phyloP scores from a whole-genome alignment of 2,888 invertebrate species.

The Germaria angustata region DNA sequence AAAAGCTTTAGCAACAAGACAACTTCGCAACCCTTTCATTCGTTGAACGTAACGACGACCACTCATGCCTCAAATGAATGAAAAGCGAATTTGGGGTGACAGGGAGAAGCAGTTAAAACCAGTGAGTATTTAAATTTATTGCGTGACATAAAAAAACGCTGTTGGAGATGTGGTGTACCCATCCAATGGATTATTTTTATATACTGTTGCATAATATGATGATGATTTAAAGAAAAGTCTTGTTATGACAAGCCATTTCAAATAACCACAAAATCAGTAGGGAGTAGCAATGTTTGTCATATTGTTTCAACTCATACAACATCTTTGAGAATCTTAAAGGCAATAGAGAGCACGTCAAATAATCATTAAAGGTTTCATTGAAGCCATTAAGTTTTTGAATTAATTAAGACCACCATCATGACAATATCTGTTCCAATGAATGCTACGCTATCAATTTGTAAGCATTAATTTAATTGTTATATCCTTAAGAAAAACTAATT shows the following conservation, averaged over 20 bases:
- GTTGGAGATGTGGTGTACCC: neutral
- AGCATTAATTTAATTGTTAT: too few species aligned
- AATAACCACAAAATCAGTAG: too few species aligned
- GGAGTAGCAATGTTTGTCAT: neutral
- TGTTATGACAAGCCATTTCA: neutral
- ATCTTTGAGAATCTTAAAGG: too few species aligned
- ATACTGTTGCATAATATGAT: neutral
- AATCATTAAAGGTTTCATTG: too few species aligned
- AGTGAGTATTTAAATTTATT: neutral
- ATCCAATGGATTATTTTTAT: neutral
- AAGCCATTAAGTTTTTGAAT: too few species aligned
- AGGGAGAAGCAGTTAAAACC: conserved; percentile 34
- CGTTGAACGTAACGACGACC: conserved; percentile 15
- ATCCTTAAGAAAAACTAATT: too few species aligned
- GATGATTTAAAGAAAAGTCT: neutral
- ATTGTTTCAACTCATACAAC: too few species aligned
- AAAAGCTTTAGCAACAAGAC: neutral
- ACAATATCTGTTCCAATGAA: too few species aligned
- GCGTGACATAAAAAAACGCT: neutral
- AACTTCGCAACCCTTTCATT: neutral
- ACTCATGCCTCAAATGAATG: conserved; percentile 48
- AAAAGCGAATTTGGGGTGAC: conserved; percentile 41
- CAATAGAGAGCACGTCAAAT: too few species aligned
- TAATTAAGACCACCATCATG: too few species aligned
- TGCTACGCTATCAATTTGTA: too few species aligned